A percentile compares a stretch with the other conserved stretches of the same genome.
Evolutionary conservation across 2,113 vertebrate genomes (phyloP).

Genomic region (Chrysemys picta): DNA sequence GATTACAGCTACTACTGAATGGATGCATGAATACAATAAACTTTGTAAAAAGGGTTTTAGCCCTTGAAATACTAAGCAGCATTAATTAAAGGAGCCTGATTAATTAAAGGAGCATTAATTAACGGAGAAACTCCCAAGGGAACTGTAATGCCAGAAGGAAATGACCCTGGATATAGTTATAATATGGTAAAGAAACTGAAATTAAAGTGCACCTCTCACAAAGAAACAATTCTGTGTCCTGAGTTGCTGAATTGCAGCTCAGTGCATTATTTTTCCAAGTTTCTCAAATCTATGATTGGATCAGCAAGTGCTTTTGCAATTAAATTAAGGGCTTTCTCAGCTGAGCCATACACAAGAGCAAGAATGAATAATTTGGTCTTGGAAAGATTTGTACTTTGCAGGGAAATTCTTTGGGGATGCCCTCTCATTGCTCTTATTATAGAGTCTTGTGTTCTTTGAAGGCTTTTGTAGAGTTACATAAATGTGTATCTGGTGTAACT

Average conservation of each 20-base stretch:
- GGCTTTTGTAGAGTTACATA: not conserved
- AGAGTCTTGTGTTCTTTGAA: not conserved
- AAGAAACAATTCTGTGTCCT: not conserved
- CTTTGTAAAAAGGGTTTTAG: not conserved
- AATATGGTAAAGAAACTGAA: slow-evolving; percentile 5
- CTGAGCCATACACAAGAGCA: not conserved
- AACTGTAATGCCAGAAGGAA: slow-evolving; percentile 4
- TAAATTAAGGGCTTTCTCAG: slow-evolving; percentile 26
- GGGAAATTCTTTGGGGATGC: not conserved
- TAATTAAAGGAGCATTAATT: not conserved
- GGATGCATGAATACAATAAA: not conserved
- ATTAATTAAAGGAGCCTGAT: not conserved
- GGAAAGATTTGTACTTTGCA: slow-evolving; percentile 6
- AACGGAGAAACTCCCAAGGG: not conserved
- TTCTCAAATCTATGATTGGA: not conserved
- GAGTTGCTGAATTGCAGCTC: slow-evolving; percentile 10
- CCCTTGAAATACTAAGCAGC: not conserved
- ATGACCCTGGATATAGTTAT: not conserved
- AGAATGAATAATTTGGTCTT: not conserved
- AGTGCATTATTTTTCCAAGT: slow-evolving; percentile 17
- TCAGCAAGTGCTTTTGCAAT: not conserved
- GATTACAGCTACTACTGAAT: not conserved
- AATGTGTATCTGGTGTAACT: not conserved
- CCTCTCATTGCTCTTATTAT: not conserved
- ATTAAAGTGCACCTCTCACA: not conserved